Base-by-base conservation (phyloP, 2,888 invertebrate genomes). In the Lottia scabra region DNA sequence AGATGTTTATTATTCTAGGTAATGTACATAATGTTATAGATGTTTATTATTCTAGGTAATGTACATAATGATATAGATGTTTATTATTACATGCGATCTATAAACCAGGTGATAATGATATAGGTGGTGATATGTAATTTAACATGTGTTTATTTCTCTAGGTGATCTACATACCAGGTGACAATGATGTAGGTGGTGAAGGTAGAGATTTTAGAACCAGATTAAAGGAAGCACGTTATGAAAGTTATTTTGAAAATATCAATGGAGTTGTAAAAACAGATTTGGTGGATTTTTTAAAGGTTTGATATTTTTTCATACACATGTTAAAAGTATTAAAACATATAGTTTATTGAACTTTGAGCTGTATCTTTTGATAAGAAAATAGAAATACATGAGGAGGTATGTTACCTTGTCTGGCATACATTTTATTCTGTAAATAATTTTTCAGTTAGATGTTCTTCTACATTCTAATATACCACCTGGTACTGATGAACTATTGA, bases 161-260 rank as follows among this genome's bases (percentile, higher is more conserved):
- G 89, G 85, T 84, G 64, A 84, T 98, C 69, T 97, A 94, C 92
- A 90, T 98, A 76, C 96, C 98, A 26, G 99, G 99, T 6, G 99
- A 99, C 89, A 99, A 99, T 90, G 99, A 99, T 87, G 96, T 99
- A 73, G 99, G 98, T 10, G 98, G 99, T 16, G 98, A 99, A 90
- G 93, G 81, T 12, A 68, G 75, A 44, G 87, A 88, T 71, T 71
- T 79, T 38, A 77, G 83, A 43, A 83, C 84, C 89, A 64, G 73
- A n/a, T 75, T 92, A n/a, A 95, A 95, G 90, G 87, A 94, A 8
- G 89, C 91, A 19, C 92, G 94, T 83, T 97, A 96, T 87, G 92
- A 94, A 73, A 91, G 92, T 80, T 92, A 94, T 78, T 96, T 96
- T 87, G 92, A 92, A 45, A 94, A 94, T 82, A 92, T 93, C 2